Conservation (phyloP, 37 sponge, comb jelly and placozoan genomes). For the Tethya wilhelma region DNA sequence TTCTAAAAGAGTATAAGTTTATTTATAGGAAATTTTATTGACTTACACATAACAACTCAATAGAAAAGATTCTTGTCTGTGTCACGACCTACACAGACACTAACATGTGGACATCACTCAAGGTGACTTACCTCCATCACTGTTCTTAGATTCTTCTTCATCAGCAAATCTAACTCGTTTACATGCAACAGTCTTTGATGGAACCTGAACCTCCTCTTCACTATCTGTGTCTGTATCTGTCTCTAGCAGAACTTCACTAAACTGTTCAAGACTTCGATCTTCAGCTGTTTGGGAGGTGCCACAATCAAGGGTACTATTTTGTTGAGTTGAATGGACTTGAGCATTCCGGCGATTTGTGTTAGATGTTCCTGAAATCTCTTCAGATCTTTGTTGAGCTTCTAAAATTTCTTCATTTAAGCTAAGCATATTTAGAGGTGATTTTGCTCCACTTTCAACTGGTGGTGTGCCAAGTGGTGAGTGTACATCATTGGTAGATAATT, state of each 20-base stretch:
- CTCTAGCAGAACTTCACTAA: slow-evolving; percentile 51
- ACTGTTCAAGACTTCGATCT: slow-evolving; percentile 35
- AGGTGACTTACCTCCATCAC: not conserved
- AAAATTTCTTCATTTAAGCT: too few species aligned
- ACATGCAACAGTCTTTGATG: not conserved
- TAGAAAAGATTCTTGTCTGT: too few species aligned
- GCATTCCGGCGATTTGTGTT: too few species aligned
- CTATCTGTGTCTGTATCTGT: slow-evolving; percentile 20
- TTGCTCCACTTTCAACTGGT: too few species aligned
- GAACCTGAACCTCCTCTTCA: not conserved
- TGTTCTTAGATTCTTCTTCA: not conserved
- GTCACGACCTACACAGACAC: too few species aligned
- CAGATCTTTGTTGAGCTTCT: too few species aligned
- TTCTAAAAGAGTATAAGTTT: not conserved
- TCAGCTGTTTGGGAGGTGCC: not conserved
- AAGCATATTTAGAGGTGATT: too few species aligned
- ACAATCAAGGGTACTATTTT: not conserved
- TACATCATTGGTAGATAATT: too few species aligned
- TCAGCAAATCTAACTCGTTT: slow-evolving; percentile 54
- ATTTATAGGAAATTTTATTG: not conserved
- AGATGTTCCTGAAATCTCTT: too few species aligned
- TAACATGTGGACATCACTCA: too few species aligned
- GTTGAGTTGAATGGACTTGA: too few species aligned
- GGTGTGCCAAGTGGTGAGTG: too few species aligned
- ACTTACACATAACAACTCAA: not conserved